phyloP scores from a whole-genome alignment of 1,140 invertebrate species.

The Phortica variegata region DNA sequence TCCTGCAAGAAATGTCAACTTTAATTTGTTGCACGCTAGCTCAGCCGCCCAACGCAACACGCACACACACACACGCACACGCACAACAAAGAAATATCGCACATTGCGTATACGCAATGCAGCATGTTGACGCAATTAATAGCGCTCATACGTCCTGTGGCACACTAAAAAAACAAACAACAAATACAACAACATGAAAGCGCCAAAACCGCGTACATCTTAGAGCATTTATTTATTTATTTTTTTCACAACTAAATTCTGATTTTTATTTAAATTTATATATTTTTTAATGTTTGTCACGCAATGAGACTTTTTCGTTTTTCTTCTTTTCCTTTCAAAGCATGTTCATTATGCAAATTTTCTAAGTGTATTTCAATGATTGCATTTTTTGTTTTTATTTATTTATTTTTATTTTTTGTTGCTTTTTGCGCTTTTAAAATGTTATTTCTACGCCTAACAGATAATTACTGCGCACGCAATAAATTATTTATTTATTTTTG shows the following conservation, averaged over 20 bases:
- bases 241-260: too few species aligned
- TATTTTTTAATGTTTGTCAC: slow-evolving; percentile 7
- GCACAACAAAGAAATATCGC: slow-evolving; percentile 14
- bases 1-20: slow-evolving; percentile 38
- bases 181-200: slow-evolving; percentile 15
- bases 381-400: too few species aligned
- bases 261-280: background rate
- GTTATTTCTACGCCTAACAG: too few species aligned
- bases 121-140: slow-evolving; percentile 49
- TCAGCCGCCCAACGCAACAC: slow-evolving; percentile 18
- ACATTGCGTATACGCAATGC: slow-evolving; percentile 44
- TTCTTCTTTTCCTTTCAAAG: too few species aligned
- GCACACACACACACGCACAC: slow-evolving; percentile 3
- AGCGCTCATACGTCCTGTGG: slow-evolving; percentile 50
- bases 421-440: too few species aligned
- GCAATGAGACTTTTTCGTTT: too few species aligned
- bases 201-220: slow-evolving; percentile 13
- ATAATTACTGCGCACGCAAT: too few species aligned
- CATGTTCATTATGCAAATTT: too few species aligned
- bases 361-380: too few species aligned
- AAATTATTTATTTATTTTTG: too few species aligned
- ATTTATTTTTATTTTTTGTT: too few species aligned
- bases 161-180: slow-evolving; percentile 1
- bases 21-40: slow-evolving; percentile 34
- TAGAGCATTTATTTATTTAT: background rate